Evolutionary conservation across 2,113 vertebrate species (phyloP).

Genomic region (Puntigrus tetrazona): DNA sequence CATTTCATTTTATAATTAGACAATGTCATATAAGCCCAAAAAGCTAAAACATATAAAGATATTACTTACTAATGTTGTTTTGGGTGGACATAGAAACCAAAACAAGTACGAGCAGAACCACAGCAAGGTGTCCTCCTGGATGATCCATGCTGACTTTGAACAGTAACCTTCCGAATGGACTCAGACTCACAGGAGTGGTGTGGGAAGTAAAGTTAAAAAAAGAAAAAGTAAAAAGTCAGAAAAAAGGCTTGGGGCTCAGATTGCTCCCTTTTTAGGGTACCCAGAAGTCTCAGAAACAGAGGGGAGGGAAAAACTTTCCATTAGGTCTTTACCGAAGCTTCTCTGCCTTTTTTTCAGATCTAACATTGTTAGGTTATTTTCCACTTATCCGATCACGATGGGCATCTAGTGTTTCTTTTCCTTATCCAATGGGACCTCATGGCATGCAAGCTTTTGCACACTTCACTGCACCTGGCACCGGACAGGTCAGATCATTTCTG

Average conservation of each 20-base stretch:
- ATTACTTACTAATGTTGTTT: constrained; percentile 69
- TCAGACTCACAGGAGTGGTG: constrained; percentile 29
- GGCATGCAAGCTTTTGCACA: constrained; percentile 59
- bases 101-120: constrained; percentile 65
- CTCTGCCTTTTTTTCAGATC: constrained; percentile 52
- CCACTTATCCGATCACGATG: constrained; percentile 64
- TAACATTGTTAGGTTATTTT: constrained; percentile 68
- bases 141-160: constrained; percentile 68
- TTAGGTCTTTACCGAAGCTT: constrained; percentile 60
- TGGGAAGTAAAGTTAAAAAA: constrained; percentile 42
- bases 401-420: constrained; percentile 72
- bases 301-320: constrained; percentile 64
- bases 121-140: constrained; percentile 60
- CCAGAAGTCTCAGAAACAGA: constrained; percentile 40
- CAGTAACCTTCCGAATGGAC: constrained; percentile 52
- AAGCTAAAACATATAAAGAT: background rate
- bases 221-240: constrained; percentile 24
- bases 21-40: background rate
- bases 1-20: background rate
- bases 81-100: constrained; percentile 59
- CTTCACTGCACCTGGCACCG: constrained; percentile 56
- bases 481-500: constrained; percentile 59
- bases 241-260: constrained; percentile 42
- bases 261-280: constrained; percentile 60
- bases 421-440: constrained; percentile 68